Base-by-base conservation (phyloP, 1,140 invertebrate genomes). In the Goniozus legneri region DNA sequence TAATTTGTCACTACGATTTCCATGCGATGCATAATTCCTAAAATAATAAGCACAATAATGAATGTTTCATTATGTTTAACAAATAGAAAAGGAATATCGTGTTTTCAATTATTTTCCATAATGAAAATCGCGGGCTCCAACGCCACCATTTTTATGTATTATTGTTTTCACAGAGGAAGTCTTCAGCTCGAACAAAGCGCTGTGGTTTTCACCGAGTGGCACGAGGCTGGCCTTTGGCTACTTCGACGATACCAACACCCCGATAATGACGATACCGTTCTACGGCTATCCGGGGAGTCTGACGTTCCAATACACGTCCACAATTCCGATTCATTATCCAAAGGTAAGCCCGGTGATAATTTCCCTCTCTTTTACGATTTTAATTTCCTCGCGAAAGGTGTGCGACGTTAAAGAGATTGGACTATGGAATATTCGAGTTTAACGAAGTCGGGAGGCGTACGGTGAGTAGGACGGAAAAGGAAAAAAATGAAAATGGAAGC, bases 141-240 rank as follows among this genome's bases (percentile, higher is more conserved):
- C n/a, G n/a, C n/a, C n/a, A n/a, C n/a, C n/a, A n/a, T n/a, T 47
- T 21, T 50, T 46, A 42, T 32, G 39, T 44, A 41, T 51, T 56
- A 36, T 47, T 57, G 70, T 58, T 56, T 57, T 79, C 80, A 47
- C 77, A 92, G 94, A 96, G 84, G 93, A 97, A 73, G 86, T 97
- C 4, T 84, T 97, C 62, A 82, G 84, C 53, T 85, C 85, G 0
- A 89, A 91, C 46, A 82, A 84, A 56, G 93, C 93, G 0, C 67
- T 92, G 7, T 97, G 93, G 92, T 93, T 95, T 73, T 93, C 92
- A 18, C 83, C 86, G 0, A 79, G 84, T 58, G 91, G 91, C 3
- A 82, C 70, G n/a, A 85, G 82, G 60, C 58, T 97, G 40, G 87
- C 87, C 0, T 95, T 88, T 64, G 89, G 86, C 2, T 82, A 84